Evolutionary conservation across 2,113 vertebrate species (phyloP).

Genomic region (Nerophis ophidion): DNA sequence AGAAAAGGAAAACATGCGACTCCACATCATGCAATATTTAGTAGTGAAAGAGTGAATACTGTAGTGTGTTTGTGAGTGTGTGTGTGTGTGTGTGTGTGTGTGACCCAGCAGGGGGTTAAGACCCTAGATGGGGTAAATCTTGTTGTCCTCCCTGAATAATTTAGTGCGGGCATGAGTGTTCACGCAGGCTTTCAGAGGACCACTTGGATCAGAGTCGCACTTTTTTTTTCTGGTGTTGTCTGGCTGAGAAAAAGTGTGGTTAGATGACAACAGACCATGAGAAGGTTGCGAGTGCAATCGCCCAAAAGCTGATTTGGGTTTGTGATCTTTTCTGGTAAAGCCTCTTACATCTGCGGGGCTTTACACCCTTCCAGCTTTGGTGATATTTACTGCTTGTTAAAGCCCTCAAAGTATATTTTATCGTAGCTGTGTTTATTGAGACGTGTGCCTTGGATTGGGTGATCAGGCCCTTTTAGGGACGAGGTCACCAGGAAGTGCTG

Average conservation of each 20-base stretch:
- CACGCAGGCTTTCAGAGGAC: slow-evolving; percentile 24
- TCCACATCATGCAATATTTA: slow-evolving; percentile 58
- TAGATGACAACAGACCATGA: slow-evolving; percentile 14
- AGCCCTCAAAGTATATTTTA: slow-evolving; percentile 28
- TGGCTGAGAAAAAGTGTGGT: background rate
- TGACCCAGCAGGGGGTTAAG: slow-evolving; percentile 47
- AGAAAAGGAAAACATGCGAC: slow-evolving; percentile 47
- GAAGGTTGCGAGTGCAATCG: slow-evolving; percentile 12
- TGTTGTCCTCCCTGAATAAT: slow-evolving; percentile 64
- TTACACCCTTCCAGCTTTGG: slow-evolving; percentile 44
- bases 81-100: slow-evolving; percentile 8
- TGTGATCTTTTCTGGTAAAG: slow-evolving; percentile 58
- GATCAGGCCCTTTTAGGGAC: too few species aligned
- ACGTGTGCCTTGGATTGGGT: slow-evolving; percentile 19
- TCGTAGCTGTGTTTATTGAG: slow-evolving; percentile 1
- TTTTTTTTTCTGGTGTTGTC: background rate
- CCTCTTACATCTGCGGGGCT: slow-evolving; percentile 48
- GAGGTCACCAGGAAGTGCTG: too few species aligned
- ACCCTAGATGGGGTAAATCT: slow-evolving; percentile 50
- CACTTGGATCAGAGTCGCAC: slow-evolving; percentile 5
- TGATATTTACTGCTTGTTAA: slow-evolving; percentile 18
- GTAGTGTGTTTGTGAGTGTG: background rate
- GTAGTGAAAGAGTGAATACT: slow-evolving; percentile 29
- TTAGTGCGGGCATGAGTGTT: slow-evolving; percentile 45
- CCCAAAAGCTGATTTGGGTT: slow-evolving; percentile 33